These are phyloP conservation scores for Malaclemys terrapin DNA, from an alignment of 2,113 vertebrate species.

Conservation along the genomic window DNA sequence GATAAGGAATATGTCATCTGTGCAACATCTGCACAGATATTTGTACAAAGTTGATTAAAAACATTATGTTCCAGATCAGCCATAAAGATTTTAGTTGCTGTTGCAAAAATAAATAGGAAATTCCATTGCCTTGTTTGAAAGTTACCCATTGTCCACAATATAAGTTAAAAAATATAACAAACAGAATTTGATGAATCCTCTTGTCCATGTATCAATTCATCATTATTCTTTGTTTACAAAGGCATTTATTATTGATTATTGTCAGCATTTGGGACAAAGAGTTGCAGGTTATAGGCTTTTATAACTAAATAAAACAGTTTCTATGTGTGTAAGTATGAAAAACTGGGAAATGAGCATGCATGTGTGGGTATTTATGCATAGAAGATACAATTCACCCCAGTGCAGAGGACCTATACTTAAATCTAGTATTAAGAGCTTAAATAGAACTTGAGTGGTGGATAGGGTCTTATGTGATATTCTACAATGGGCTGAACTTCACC, in stretches of 20 bases:
- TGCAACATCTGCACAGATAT: not conserved
- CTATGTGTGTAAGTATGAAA: not conserved
- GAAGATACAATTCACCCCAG: not conserved
- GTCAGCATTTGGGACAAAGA: not conserved
- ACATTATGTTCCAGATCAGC: not conserved
- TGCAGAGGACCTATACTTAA: not conserved
- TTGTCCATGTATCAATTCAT: not conserved
- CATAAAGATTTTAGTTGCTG: not conserved
- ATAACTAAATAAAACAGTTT: not conserved
- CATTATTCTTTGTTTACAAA: not conserved
- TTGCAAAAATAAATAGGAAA: not conserved
- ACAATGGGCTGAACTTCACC: not conserved
- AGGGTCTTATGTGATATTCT: not conserved
- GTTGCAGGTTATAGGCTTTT: not conserved
- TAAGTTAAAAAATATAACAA: not conserved
- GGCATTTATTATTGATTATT: not conserved
- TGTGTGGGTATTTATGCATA: not conserved
- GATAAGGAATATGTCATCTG: not conserved
- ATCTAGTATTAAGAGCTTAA: not conserved
- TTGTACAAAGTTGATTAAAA: constrained; percentile 12
- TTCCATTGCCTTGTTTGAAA: not conserved
- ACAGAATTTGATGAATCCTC: not conserved
- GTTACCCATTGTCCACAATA: not conserved
- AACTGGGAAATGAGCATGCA: not conserved
- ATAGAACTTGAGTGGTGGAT: not conserved